Evolutionary conservation across 2,888 invertebrate species (phyloP), one percentile per base, ranked within the genome.

Genomic region (Hypselothyrea guttata): DNA sequence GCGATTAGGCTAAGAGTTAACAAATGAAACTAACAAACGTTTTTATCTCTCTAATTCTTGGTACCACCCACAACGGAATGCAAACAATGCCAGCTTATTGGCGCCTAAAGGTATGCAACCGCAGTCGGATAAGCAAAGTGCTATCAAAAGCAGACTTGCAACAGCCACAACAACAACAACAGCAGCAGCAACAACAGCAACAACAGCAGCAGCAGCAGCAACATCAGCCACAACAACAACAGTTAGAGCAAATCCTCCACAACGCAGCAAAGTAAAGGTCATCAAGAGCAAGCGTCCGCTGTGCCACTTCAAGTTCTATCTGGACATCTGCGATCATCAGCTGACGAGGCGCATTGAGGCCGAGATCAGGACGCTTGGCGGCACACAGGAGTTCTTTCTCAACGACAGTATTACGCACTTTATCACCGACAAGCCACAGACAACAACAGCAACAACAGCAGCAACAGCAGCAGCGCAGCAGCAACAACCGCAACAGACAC

Each of bases 311-410:
- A 93, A 92, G 88, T 94, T 95, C 91, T 95, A 94, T 90, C 92
- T 95, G 92, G 94, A 95, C 88, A 92, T 95, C 81, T 93, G 94
- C 90, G 94, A 94, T 85, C 92, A 93, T 91, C 92, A 91, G 75
- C 89, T 93, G 53, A 91, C 93, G 63, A 91, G 91, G 83, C 93
- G 93, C 73, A 90, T 95, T 90, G 94, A 94, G 83, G 91, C 91
- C 68, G 93, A 93, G 88, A 93, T 95, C 78, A 93, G 93, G 88
- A 92, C 93, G 81, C 91, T 95, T 89, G 95, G 95, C 71, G 93
- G 94, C 90, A 77, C 77, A 7, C 74, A 88, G 41, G 89, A 90
- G 64, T 90, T 90, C 69, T 90, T 90, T 63, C 78, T 90, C 30
- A 88, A 87, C 18, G 85, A 88, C 46, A 87, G 79, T 68, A 87